Conservation (phyloP, 2,113 vertebrate species). For the Copsychus sechellarum region DNA sequence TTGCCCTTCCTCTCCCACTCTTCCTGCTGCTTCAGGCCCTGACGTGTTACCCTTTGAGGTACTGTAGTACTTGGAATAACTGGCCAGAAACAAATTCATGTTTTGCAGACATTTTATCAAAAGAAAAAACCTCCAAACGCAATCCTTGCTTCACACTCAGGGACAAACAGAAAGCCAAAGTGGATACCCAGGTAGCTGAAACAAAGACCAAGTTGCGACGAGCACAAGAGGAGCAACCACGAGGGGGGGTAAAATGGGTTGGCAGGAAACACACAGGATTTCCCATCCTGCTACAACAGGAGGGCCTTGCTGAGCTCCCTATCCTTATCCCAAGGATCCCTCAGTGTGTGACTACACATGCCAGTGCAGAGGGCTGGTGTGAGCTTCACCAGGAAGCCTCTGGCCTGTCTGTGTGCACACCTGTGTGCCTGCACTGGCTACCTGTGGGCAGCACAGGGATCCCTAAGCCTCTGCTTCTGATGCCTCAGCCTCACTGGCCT, state of each 20-base stretch:
- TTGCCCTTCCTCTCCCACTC: neutral
- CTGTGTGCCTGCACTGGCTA: accelerated
- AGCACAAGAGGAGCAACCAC: neutral
- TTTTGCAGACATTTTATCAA: neutral
- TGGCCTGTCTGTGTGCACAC: neutral
- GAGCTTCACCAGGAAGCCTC: neutral
- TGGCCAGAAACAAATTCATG: neutral
- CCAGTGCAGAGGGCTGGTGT: neutral
- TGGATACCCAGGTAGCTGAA: neutral
- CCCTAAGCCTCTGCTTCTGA: neutral
- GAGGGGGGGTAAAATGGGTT: accelerated
- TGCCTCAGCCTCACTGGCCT: neutral
- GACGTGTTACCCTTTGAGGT: accelerated
- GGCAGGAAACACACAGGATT: neutral
- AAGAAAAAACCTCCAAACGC: neutral
- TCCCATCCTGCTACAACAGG: neutral
- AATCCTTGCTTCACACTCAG: neutral
- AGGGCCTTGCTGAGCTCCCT: neutral
- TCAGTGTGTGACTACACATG: neutral
- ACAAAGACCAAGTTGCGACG: neutral
- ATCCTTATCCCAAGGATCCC: neutral
- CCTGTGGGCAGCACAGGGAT: neutral
- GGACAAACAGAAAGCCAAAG: neutral
- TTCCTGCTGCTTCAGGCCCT: neutral
- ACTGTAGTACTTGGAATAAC: neutral